phyloP scores from a whole-genome alignment of 92 coral and sea anemone genomes.

The Plumapathes pennacea region DNA sequence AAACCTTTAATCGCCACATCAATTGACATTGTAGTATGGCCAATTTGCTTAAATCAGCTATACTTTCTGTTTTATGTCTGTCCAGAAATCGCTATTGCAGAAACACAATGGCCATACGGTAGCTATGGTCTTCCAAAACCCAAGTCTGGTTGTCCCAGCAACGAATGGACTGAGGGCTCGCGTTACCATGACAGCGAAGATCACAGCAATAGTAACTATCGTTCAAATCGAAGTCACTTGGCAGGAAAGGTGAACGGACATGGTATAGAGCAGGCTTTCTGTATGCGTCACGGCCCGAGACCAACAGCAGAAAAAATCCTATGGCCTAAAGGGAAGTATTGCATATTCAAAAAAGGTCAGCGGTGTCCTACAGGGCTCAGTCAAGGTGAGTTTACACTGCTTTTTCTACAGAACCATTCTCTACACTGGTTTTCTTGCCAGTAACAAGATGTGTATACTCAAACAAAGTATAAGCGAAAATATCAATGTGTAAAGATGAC shows the following conservation, averaged over 20 bases:
- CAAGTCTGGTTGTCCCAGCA: constrained; percentile 60
- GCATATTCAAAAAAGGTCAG: constrained; percentile 66
- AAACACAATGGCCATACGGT: constrained; percentile 78
- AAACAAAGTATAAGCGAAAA: too few species aligned
- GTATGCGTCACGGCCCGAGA: constrained; percentile 42
- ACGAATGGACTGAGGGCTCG: constrained; percentile 77
- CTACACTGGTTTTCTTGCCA: too few species aligned
- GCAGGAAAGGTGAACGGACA: constrained; percentile 67
- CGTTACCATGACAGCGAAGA: constrained; percentile 89
- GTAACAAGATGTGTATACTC: too few species aligned
- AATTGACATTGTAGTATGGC: too few species aligned
- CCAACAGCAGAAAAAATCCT: constrained; percentile 5
- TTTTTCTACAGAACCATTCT: too few species aligned
- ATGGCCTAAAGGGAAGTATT: constrained; percentile 82
- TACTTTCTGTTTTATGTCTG: background rate
- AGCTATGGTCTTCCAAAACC: constrained; percentile 81
- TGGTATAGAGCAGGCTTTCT: constrained; percentile 81
- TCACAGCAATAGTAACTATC: constrained; percentile 48
- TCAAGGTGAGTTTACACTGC: constrained; percentile 31
- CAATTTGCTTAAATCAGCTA: too few species aligned
- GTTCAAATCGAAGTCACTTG: constrained; percentile 61
- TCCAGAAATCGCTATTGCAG: background rate
- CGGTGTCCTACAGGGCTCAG: constrained; percentile 65
- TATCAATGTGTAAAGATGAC: too few species aligned
- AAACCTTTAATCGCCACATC: too few species aligned